Evolutionary conservation across 2,113 vertebrate species (phyloP).

Genomic region (Lepisosteus osseus): DNA sequence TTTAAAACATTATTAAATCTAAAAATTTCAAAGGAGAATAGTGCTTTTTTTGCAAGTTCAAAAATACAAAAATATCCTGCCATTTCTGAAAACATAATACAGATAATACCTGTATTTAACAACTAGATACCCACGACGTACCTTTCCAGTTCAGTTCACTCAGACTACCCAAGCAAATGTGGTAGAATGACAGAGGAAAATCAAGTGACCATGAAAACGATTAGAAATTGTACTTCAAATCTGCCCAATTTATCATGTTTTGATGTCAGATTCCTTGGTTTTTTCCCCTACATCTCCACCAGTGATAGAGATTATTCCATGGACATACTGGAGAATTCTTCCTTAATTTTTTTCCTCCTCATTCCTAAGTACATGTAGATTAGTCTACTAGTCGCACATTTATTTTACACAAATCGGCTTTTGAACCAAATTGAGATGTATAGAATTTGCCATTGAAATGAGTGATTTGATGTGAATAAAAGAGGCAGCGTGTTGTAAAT

Average conservation of each 20-base stretch:
- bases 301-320: background rate
- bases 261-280: background rate
- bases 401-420: slow-evolving; percentile 82
- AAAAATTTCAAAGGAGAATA: too few species aligned
- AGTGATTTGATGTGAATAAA: slow-evolving; percentile 82
- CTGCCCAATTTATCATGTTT: slow-evolving; percentile 9
- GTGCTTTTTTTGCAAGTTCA: too few species aligned
- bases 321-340: background rate
- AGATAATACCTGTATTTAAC: background rate
- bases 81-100: too few species aligned
- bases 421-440: slow-evolving; percentile 82
- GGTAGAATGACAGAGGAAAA: slow-evolving; percentile 3
- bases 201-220: slow-evolving; percentile 29
- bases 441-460: slow-evolving; percentile 81
- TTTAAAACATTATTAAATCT: too few species aligned
- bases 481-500: slow-evolving; percentile 76
- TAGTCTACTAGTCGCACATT: slow-evolving; percentile 31
- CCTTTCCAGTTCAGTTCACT: slow-evolving; percentile 5
- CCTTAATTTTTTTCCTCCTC: background rate
- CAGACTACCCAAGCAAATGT: background rate
- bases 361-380: slow-evolving; percentile 29
- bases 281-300: background rate
- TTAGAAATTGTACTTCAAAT: slow-evolving; percentile 32
- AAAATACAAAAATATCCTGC: too few species aligned
- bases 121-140: slow-evolving; percentile 13